phyloP scores from a whole-genome alignment of 1,140 invertebrate species.

The Saxidomus purpurata region DNA sequence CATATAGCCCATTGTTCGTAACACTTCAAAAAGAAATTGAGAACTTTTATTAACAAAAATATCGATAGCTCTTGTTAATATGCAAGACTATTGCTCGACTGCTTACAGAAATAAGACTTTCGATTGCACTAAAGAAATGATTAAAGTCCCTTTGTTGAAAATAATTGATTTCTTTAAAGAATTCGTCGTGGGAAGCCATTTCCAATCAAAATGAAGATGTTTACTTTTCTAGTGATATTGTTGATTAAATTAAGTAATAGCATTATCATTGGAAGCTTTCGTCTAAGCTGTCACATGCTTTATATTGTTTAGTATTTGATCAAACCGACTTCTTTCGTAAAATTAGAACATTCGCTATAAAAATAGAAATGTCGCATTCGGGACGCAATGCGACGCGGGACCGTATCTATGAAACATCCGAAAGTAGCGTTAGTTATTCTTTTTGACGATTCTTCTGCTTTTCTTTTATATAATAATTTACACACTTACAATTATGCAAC shows the following conservation, averaged over 20 bases:
- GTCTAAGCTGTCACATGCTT: neutral
- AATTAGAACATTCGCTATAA: too few relatives aligned
- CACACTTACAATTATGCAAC: too few relatives aligned
- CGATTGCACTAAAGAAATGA: neutral
- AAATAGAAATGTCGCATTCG: too few relatives aligned
- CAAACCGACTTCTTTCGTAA: too few relatives aligned
- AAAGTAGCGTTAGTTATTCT: too few relatives aligned
- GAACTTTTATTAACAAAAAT: conserved; percentile 14
- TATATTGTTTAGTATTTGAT: too few relatives aligned
- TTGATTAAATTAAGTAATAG: conserved; percentile 24
- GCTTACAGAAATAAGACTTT: neutral
- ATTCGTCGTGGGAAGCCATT: conserved; percentile 17
- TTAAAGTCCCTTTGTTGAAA: neutral
- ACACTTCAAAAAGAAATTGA: conserved; percentile 8
- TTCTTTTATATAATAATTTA: too few relatives aligned
- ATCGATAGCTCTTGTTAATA: neutral
- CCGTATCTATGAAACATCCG: too few relatives aligned
- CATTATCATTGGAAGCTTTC: neutral
- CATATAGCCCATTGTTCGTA: conserved; percentile 2
- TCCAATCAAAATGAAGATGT: conserved; percentile 15
- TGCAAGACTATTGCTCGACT: neutral
- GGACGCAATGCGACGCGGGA: too few relatives aligned
- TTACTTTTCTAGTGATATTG: conserved; percentile 13
- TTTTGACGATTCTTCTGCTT: too few relatives aligned
- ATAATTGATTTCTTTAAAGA: conserved; percentile 26